Percentiles rank a stretch among this genome's conserved stretches.
phyloP scores from a whole-genome alignment of 2,888 invertebrate genomes.

The Deilephila porcellus region DNA sequence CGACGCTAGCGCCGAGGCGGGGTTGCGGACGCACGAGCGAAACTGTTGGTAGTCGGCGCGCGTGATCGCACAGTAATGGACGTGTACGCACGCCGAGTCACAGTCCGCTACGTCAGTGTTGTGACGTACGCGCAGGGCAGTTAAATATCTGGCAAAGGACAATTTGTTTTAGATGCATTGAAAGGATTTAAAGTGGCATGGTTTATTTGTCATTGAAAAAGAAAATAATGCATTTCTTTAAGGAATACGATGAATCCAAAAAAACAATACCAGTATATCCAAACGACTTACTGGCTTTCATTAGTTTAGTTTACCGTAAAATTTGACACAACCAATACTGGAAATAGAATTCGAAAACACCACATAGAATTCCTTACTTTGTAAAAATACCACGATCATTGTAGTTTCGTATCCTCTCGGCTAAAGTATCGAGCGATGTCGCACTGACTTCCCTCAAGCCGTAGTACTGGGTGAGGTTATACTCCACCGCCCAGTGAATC shows the following conservation, averaged over 20 bases:
- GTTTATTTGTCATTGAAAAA: too few relatives aligned
- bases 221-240: too few relatives aligned
- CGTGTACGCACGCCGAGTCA: conserved; percentile 90
- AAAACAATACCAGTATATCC: too few relatives aligned
- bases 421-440: conserved; percentile 90
- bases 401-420: conserved; percentile 90
- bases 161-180: conserved; percentile 17
- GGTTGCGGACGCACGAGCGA: conserved; percentile 91
- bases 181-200: not conserved
- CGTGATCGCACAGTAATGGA: conserved; percentile 95
- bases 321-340: too few relatives aligned
- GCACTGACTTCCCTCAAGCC: conserved; percentile 91
- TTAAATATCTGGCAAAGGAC: conserved; percentile 86
- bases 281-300: too few relatives aligned
- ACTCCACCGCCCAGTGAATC: conserved; percentile 93
- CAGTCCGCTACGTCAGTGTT: conserved; percentile 83
- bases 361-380: conserved; percentile 84
- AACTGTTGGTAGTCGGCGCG: conserved; percentile 92
- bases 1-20: conserved; percentile 90
- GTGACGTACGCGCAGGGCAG: conserved; percentile 90
- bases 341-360: too few relatives aligned
- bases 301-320: too few relatives aligned
- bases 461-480: conserved; percentile 94
- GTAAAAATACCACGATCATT: conserved; percentile 88
- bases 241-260: too few relatives aligned